Conservation (phyloP, 2,888 invertebrate genomes). For the Tenthredo mesomela region DNA sequence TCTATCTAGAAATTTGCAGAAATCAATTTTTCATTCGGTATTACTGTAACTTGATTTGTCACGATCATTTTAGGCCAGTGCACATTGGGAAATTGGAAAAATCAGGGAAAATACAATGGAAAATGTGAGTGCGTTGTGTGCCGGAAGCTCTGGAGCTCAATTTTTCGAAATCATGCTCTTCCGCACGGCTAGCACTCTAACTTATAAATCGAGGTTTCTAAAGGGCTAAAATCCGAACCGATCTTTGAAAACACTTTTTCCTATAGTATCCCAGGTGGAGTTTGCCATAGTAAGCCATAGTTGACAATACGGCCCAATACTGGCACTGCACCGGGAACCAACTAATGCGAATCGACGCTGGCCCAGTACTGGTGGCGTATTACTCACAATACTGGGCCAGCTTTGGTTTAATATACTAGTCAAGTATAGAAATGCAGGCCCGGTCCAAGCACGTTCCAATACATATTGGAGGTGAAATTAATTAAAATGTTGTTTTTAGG, state of each 20-base stretch:
- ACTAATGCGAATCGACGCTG: too few species aligned
- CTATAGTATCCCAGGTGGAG: too few species aligned
- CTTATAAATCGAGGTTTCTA: neutral
- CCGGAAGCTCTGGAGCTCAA: neutral
- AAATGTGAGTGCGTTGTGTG: neutral
- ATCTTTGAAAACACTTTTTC: neutral
- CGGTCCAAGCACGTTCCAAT: too few species aligned
- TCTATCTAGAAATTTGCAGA: neutral
- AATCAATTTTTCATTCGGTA: neutral
- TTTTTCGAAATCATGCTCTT: neutral
- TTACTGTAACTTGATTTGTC: neutral
- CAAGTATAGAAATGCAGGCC: too few species aligned
- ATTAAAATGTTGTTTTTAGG: too few species aligned
- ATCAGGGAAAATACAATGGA: neutral
- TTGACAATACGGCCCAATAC: too few species aligned
- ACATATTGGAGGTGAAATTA: too few species aligned
- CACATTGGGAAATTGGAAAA: neutral
- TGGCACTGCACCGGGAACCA: too few species aligned
- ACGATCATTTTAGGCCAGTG: neutral
- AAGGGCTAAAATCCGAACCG: neutral
- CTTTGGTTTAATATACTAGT: too few species aligned
- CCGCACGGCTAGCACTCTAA: neutral
- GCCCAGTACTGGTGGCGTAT: too few species aligned
- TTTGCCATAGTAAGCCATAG: too few species aligned
- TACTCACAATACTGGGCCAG: too few species aligned